Percentiles rank a stretch among this genome's conserved stretches.
These are phyloP conservation scores for Heterohyrax brucei DNA, from an alignment of 2,797 vertebrate species.

Conservation along the genomic window DNA sequence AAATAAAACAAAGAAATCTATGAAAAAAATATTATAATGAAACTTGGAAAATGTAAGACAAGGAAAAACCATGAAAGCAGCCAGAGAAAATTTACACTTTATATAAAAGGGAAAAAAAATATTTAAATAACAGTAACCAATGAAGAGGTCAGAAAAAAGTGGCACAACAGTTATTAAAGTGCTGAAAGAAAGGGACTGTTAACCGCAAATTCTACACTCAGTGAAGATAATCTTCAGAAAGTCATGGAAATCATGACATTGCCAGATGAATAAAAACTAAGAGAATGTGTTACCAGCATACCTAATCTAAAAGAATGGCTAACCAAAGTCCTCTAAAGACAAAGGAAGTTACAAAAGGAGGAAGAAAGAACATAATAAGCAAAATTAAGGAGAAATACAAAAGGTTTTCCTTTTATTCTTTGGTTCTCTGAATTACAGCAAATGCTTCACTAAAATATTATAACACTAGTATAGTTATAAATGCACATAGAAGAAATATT, in stretches of 20 bases:
- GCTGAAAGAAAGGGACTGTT: background rate
- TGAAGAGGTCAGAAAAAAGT: background rate
- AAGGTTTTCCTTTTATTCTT: background rate
- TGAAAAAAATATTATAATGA: background rate
- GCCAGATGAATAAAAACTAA: background rate
- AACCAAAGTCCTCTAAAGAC: too few species aligned
- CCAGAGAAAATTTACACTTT: background rate
- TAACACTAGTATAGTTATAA: background rate
- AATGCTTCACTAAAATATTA: background rate
- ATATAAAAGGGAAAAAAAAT: background rate
- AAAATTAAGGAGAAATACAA: background rate
- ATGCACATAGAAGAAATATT: background rate
- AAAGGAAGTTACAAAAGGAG: too few species aligned
- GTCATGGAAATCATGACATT: background rate
- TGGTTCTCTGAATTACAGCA: too few species aligned
- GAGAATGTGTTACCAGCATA: too few species aligned
- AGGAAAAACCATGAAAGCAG: background rate
- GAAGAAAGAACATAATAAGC: too few species aligned
- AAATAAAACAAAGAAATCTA: background rate
- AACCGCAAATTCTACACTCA: background rate
- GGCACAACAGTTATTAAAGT: background rate
- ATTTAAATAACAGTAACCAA: background rate
- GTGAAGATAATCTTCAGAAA: background rate
- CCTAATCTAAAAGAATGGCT: too few species aligned
- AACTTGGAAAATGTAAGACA: background rate